A percentile compares a stretch with the other conserved stretches of the same genome.
Evolutionary conservation across 2,888 invertebrate species (phyloP).

Genomic region (Meta bourneti): DNA sequence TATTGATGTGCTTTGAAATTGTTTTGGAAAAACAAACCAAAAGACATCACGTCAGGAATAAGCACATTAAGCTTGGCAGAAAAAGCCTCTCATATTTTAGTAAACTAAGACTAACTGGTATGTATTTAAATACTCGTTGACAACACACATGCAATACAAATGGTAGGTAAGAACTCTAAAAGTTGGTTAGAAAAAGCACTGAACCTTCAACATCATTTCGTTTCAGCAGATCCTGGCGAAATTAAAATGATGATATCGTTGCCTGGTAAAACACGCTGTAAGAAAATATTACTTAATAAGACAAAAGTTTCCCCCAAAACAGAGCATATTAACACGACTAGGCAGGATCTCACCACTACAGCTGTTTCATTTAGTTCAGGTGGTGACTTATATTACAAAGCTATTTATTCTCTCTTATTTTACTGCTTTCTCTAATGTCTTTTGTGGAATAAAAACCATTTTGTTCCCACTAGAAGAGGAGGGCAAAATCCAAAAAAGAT

Average conservation of each 20-base stretch:
- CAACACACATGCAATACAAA: too few species aligned
- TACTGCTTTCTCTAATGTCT: not conserved
- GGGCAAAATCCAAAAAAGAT: not conserved
- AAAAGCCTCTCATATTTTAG: too few species aligned
- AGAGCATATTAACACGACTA: not conserved
- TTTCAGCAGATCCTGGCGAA: not conserved
- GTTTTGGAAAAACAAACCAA: too few species aligned
- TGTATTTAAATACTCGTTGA: too few species aligned
- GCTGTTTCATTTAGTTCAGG: not conserved
- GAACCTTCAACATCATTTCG: too few species aligned
- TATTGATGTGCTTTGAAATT: too few species aligned
- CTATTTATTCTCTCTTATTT: not conserved
- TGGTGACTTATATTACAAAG: not conserved
- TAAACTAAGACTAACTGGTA: too few species aligned
- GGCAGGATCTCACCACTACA: not conserved
- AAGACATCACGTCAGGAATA: too few species aligned
- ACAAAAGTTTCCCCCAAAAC: not conserved
- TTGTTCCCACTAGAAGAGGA: not conserved
- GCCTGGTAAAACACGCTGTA: not conserved
- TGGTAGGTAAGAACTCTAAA: too few species aligned
- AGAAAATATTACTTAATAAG: not conserved
- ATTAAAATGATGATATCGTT: not conserved
- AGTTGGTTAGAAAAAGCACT: too few species aligned
- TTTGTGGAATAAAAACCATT: not conserved
- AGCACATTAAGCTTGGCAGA: too few species aligned